Evolutionary conservation across 2,888 invertebrate species (phyloP).

Genomic region (Ectropis crepuscularia): DNA sequence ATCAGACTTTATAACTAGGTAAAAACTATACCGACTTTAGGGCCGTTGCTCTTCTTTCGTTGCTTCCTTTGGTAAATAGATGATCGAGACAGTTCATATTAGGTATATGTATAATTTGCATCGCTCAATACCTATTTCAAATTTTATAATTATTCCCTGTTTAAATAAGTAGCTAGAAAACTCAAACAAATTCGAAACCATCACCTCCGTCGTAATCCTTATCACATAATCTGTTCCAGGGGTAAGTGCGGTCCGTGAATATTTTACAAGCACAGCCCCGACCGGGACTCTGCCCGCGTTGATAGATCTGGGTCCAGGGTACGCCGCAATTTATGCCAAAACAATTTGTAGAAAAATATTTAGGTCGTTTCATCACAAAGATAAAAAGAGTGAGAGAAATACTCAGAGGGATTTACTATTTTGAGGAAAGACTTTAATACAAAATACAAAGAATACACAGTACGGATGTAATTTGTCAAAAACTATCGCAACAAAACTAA

Average conservation of each 20-base stretch:
- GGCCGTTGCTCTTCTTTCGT: no score
- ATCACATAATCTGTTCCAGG: conserved; percentile 21
- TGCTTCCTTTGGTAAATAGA: no score
- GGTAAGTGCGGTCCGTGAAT: conserved; percentile 29
- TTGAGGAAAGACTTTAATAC: background rate
- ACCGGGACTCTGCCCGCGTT: background rate
- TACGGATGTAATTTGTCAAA: no score
- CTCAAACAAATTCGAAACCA: conserved; percentile 5
- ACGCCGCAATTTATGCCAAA: conserved; percentile 2
- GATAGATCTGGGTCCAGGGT: conserved; percentile 9
- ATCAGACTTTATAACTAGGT: no score
- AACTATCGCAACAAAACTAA: no score
- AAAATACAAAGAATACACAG: no score
- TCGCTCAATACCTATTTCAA: background rate
- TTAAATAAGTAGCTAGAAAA: background rate
- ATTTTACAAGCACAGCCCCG: conserved; percentile 19
- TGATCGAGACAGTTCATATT: no score
- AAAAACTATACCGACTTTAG: no score
- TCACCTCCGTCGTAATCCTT: conserved; percentile 10
- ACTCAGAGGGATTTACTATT: background rate
- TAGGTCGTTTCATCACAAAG: background rate
- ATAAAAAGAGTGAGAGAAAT: background rate
- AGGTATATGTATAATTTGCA: no score
- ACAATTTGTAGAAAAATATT: conserved; percentile 8
- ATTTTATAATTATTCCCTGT: background rate